Conservation (phyloP, 2,113 vertebrate genomes). For the Cheilinus undulatus region DNA sequence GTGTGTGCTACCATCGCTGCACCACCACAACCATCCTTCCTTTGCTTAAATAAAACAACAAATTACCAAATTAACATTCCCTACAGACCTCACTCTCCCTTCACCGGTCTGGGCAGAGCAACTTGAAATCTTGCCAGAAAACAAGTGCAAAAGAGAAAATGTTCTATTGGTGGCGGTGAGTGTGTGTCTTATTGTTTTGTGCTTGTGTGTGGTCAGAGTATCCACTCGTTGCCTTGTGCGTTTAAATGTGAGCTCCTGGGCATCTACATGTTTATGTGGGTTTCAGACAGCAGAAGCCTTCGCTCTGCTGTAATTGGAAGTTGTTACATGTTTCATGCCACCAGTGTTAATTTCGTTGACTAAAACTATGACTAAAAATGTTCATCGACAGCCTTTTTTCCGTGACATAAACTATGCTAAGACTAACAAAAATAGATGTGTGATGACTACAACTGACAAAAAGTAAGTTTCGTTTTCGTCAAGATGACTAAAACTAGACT, state of each 20-base stretch:
- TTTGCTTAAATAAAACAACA: slow-evolving; percentile 76
- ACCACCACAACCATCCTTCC: slow-evolving; percentile 39
- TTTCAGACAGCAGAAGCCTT: slow-evolving; percentile 26
- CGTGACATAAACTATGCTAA: no score
- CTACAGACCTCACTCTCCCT: slow-evolving; percentile 64
- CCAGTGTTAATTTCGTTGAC: no score
- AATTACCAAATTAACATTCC: slow-evolving; percentile 84
- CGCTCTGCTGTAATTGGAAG: slow-evolving; percentile 46
- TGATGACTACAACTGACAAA: no score
- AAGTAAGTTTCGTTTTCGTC: no score
- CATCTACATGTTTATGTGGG: slow-evolving; percentile 22
- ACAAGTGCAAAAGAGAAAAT: slow-evolving; percentile 60
- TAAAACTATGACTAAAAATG: no score
- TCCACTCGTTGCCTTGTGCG: slow-evolving; percentile 22
- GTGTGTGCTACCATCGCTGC: slow-evolving; percentile 35
- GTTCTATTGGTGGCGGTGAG: slow-evolving; percentile 31
- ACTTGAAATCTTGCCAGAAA: slow-evolving; percentile 61
- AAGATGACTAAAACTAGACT: no score
- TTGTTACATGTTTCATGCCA: slow-evolving; percentile 72
- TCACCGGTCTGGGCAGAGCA: slow-evolving; percentile 66
- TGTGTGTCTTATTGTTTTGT: slow-evolving; percentile 14
- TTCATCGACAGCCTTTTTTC: no score
- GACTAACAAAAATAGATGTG: no score
- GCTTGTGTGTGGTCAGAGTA: neutral
- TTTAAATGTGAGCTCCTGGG: slow-evolving; percentile 22